These are phyloP conservation scores for Cyclophora punctaria DNA, from an alignment of 2,888 invertebrate species.

Conservation along the genomic window DNA sequence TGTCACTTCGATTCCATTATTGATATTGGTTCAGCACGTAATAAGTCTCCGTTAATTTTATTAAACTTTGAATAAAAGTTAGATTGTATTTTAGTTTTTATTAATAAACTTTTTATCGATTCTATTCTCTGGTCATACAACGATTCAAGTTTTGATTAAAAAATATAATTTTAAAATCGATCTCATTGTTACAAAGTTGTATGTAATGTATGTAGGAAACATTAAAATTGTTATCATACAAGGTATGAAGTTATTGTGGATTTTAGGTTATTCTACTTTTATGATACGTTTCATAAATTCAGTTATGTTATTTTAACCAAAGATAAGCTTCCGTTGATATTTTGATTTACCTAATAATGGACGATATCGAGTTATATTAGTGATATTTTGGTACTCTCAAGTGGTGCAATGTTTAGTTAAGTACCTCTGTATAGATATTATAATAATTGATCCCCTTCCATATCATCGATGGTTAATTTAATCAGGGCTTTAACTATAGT, in stretches of 20 bases:
- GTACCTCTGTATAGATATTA: constrained; percentile 43
- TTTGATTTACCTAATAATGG: constrained; percentile 7
- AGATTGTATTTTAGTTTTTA: constrained; percentile 8
- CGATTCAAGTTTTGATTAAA: constrained; percentile 55
- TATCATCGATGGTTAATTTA: too few relatives aligned
- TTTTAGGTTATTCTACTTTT: constrained; percentile 18
- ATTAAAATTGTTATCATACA: constrained; percentile 72
- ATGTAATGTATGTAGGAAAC: constrained; percentile 51
- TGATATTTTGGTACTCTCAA: constrained; percentile 53
- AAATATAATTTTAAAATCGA: constrained; percentile 62
- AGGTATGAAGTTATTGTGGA: constrained; percentile 66
- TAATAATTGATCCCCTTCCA: constrained; percentile 17
- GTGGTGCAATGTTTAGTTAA: constrained; percentile 67
- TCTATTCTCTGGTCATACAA: constrained; percentile 38
- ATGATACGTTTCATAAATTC: constrained; percentile 6
- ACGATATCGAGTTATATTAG: constrained; percentile 13
- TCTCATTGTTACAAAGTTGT: constrained; percentile 72
- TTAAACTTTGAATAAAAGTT: constrained; percentile 7
- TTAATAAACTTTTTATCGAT: constrained; percentile 18
- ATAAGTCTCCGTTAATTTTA: too few relatives aligned
- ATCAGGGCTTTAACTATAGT: not conserved
- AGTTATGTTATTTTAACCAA: constrained; percentile 50
- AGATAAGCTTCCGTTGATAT: constrained; percentile 58
- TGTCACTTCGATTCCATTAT: too few relatives aligned
- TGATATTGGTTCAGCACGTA: too few relatives aligned